Conservation (phyloP, 2,888 invertebrate species). For the Megastigmus dorsalis region DNA sequence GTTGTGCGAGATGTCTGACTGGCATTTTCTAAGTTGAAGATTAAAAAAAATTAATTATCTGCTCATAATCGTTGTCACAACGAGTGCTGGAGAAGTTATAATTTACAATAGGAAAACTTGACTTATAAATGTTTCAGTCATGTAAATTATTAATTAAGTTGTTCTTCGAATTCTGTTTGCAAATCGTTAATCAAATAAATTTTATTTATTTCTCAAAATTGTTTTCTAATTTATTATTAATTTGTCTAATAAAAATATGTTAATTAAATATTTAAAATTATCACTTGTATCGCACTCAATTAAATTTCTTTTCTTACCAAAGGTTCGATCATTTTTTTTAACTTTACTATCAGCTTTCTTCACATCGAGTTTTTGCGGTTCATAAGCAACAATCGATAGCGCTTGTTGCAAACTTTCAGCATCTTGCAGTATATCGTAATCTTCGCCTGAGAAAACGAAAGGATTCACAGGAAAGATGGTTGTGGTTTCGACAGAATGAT, state of each 20-base stretch:
- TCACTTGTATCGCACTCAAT: no score
- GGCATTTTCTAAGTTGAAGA: neutral
- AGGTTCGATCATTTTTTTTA: neutral
- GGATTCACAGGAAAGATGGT: slow-evolving; percentile 19
- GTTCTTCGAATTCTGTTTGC: no score
- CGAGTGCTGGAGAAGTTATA: no score
- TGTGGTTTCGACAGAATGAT: neutral
- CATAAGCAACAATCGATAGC: slow-evolving; percentile 62
- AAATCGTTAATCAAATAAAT: no score
- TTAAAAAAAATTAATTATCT: slow-evolving; percentile 8
- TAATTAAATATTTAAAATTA: no score
- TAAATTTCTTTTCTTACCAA: slow-evolving; percentile 22
- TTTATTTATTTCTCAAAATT: no score
- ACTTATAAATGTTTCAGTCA: no score
- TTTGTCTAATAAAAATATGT: no score
- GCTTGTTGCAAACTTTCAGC: slow-evolving; percentile 61
- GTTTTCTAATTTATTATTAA: no score
- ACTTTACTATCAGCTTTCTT: slow-evolving; percentile 16
- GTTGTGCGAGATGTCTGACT: neutral
- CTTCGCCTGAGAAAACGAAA: slow-evolving; percentile 38
- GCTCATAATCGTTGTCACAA: no score
- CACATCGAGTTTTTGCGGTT: slow-evolving; percentile 63
- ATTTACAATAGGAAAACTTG: no score
- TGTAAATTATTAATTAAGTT: no score
- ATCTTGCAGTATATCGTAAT: slow-evolving; percentile 54